Base-by-base conservation (phyloP, 53 echinoderm and acorn worm genomes). In the Patiria pectinifera region DNA sequence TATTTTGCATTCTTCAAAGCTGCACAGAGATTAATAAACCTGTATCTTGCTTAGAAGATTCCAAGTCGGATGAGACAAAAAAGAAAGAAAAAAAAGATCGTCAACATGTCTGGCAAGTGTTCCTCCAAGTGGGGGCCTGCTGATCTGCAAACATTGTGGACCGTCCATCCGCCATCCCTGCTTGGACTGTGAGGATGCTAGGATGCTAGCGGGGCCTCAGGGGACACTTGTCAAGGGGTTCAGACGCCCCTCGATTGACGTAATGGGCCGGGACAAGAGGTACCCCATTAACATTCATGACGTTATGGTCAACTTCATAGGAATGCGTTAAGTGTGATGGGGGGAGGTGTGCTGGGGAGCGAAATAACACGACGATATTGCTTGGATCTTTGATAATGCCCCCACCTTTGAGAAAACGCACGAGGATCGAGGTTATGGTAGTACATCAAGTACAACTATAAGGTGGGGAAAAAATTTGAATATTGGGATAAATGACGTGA, bases 241-340 rank as follows among this genome's bases (percentile, higher is more conserved):
- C 26, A 4, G 90, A 90, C 77, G 61, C 60, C 81, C 90, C 90
- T 90, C 49, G 26, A 81, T 88, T 78, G 63, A 88, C 62, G 90
- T 62, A 81, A 16, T 80, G 81, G 80, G 80, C 77, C 11, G 80
- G 80, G 23, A 90, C 81, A 89, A 79, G 80, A 21, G 80, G 69
- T 53, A 53, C 15, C 89, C 81, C 43, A 86, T 89, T 80, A 89
- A 46, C 63, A 90, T 80, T 90, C 70, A 81, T 63, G 90, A 90
- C 69, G 81, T 81, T 63, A 81, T 63, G 66, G 79, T 21, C 78
- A 77, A 90, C 84, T 62, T 63, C 16, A 44, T 16, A 63, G 84
- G 84, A 66, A 84, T 84, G 84, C 19, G 53, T 24, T 15, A 82
- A 24, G 74, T 23, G 74, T 4, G 74, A 23, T 10, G 24, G 74